Evolutionary conservation across 2,888 invertebrate species (phyloP).

Genomic region (Apotomis capreana): DNA sequence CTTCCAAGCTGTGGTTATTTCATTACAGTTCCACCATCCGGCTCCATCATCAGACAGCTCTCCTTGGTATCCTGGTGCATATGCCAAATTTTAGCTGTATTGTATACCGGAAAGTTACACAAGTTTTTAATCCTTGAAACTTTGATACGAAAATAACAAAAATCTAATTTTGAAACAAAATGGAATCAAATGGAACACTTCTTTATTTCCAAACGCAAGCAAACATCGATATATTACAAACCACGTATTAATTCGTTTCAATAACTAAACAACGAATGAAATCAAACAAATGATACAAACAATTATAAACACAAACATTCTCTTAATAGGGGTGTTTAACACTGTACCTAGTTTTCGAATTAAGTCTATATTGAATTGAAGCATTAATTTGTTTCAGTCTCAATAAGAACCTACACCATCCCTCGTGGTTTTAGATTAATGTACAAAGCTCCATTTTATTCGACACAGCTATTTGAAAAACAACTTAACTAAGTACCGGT

Average conservation of each 20-base stretch:
- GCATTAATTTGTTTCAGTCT: conserved; percentile 18
- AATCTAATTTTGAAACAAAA: too few relatives aligned
- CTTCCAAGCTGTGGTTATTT: too few relatives aligned
- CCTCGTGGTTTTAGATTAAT: conserved; percentile 17
- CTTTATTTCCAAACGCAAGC: neutral
- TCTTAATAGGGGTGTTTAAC: neutral
- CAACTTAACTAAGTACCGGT: neutral
- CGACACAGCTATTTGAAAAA: neutral
- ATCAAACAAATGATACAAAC: neutral
- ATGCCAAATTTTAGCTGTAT: too few relatives aligned
- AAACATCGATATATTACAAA: neutral
- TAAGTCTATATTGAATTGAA: neutral
- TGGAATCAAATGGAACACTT: too few relatives aligned
- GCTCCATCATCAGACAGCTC: too few relatives aligned
- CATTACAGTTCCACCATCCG: too few relatives aligned
- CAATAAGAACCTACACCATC: conserved; percentile 24
- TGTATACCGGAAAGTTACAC: too few relatives aligned
- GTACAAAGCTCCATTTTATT: neutral
- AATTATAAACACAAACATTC: neutral
- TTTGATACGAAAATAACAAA: too few relatives aligned
- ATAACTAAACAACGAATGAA: neutral
- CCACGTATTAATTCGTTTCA: neutral
- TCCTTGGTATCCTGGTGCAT: too few relatives aligned
- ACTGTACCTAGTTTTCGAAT: neutral
- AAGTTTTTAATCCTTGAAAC: too few relatives aligned